These are phyloP conservation scores for Paramacrobiotus metropolitanus DNA, from an alignment of 1,140 invertebrate species.

Conservation along the genomic window DNA sequence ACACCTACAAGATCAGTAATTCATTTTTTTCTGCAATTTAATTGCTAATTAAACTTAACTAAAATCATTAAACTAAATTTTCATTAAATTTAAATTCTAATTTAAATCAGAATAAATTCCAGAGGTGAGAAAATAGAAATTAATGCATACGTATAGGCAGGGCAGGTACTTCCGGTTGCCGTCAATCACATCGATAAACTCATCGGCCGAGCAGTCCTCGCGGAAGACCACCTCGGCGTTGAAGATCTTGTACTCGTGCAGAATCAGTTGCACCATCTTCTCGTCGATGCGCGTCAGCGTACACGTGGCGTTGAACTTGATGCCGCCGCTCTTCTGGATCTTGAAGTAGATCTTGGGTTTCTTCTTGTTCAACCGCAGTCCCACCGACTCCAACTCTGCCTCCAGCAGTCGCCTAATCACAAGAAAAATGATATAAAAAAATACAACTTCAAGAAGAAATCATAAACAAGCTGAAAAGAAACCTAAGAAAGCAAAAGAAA, in stretches of 20 bases:
- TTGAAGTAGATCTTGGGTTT: constrained; percentile 97
- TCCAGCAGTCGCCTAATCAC: constrained; percentile 44
- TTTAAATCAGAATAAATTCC: background rate
- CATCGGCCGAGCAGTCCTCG: constrained; percentile 83
- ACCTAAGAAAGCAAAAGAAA: background rate
- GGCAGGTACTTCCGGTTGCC: constrained; percentile 90
- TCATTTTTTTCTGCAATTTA: too few relatives aligned
- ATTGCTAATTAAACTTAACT: too few relatives aligned
- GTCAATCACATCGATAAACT: constrained; percentile 44
- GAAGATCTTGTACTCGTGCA: constrained; percentile 98
- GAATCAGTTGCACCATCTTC: constrained; percentile 89
- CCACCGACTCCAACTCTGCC: constrained; percentile 80
- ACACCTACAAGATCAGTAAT: constrained; percentile 34
- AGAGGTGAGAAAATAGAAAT: constrained; percentile 12
- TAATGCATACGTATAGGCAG: constrained; percentile 71
- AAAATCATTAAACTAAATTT: background rate
- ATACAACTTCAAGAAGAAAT: background rate
- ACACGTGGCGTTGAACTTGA: constrained; percentile 93
- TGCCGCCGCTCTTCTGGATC: constrained; percentile 90
- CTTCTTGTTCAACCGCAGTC: constrained; percentile 72
- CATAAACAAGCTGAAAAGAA: background rate
- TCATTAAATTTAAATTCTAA: background rate
- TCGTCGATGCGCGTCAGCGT: constrained; percentile 78
- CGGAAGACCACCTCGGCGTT: constrained; percentile 80
- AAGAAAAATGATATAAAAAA: constrained; percentile 6